phyloP scores from a whole-genome alignment of 2,113 vertebrate genomes.

The Megaleporinus macrocephalus region DNA sequence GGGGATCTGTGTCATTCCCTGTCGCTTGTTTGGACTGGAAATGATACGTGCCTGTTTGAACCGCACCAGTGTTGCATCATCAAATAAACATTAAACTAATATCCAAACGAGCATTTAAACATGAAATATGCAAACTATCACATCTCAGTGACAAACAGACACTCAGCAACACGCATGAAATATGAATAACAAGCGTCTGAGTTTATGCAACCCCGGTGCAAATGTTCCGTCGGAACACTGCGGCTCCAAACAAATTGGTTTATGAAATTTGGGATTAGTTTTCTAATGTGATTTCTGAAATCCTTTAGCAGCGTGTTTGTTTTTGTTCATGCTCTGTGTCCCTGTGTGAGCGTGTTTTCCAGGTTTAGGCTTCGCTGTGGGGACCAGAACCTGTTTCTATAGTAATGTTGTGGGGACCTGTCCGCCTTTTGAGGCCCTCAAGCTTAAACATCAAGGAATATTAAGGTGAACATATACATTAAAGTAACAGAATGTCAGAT shows the following conservation, averaged over 20 bases:
- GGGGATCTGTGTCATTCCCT: too few relatives aligned
- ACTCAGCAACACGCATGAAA: not conserved
- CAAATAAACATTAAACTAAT: not conserved
- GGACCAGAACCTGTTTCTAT: too few relatives aligned
- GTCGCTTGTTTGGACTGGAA: too few relatives aligned
- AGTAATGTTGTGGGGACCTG: too few relatives aligned
- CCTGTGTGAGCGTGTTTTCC: not conserved
- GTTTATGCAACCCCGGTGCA: not conserved
- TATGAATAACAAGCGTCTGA: not conserved
- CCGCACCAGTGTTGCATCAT: not conserved
- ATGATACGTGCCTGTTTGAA: too few relatives aligned
- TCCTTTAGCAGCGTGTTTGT: not conserved
- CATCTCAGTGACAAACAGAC: not conserved
- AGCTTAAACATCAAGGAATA: too few relatives aligned
- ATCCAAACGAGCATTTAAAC: not conserved
- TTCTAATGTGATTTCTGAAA: not conserved
- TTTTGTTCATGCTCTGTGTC: not conserved
- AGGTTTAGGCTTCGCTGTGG: too few relatives aligned
- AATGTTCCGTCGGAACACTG: not conserved
- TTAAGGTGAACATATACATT: too few relatives aligned
- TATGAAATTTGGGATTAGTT: not conserved
- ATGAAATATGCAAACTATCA: not conserved
- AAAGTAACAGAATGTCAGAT: too few relatives aligned
- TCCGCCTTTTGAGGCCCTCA: too few relatives aligned
- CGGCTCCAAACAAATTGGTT: not conserved